Evolutionary conservation across 1,140 invertebrate species (phyloP), one percentile per base, ranked within the genome.

Genomic region (Antheraea mylitta): DNA sequence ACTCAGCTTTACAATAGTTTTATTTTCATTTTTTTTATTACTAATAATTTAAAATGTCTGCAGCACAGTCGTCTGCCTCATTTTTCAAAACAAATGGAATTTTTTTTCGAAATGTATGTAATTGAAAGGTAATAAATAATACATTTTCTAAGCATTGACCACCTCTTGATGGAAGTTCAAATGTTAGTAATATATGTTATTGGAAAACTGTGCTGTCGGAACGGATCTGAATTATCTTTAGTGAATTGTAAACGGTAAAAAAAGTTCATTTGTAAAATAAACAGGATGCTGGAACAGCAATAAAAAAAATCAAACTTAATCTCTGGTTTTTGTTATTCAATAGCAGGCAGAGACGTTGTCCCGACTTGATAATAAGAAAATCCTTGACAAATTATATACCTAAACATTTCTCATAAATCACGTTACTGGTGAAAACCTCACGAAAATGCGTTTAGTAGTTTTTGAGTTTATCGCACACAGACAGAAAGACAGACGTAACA

Each of bases 221-320:
- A 80, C 67, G 78, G 38, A 87, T 87, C 82, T 86, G 85, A 83
- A 81, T 87, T 85, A 84, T 86, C 85, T 85, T 81, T 89, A 85
- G 84, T 83, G 82, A 82, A 87, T 81, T 80, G 77, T 87, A 91
- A 87, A 82, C 81, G 81, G 86, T 81, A 82, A 30, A 30, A 30
- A 30, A 83, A 79, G 59, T 86, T 90, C 89, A 86, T 89, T 89
- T 89, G 85, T 90, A 90, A 86, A 82, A 87, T 86, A 86, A 89
- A 89, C 78, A 53, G 79, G 83, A 92, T 86, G 89, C 89, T 92
- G 89, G 89, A 80, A 91, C 87, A 92, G 90, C 91, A 92, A 92
- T 92, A 89, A 91, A 85, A 48, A 65, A 90, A 86, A 85, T 90
- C 86, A 83, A 81, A 89, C 80, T 80, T 82, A 10, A 60, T 82